Conservation (phyloP, 2,888 invertebrate genomes). For the Antheraea yamamai region DNA sequence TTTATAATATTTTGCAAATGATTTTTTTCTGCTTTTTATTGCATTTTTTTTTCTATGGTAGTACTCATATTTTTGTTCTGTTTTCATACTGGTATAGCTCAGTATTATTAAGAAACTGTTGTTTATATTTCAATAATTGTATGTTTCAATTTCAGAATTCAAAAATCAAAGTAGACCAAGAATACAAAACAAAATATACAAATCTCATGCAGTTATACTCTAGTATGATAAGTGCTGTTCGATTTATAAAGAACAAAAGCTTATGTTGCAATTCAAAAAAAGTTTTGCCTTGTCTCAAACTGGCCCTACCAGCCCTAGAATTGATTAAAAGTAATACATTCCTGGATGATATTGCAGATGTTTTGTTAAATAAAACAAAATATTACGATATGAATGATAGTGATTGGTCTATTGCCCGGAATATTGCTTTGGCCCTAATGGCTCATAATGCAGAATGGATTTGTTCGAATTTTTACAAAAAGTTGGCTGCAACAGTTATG, state of each 20-base stretch:
- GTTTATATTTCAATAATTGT: background rate
- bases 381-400: slow-evolving; percentile 58
- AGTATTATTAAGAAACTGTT: background rate
- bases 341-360: slow-evolving; percentile 69
- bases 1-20: background rate
- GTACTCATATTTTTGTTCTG: background rate
- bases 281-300: slow-evolving; percentile 72
- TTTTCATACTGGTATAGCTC: background rate
- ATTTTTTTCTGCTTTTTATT: background rate
- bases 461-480: slow-evolving; percentile 77
- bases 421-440: slow-evolving; percentile 78
- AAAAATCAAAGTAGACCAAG: slow-evolving; percentile 60
- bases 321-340: slow-evolving; percentile 82
- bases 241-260: slow-evolving; percentile 62
- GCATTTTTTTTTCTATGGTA: background rate
- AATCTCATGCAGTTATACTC: slow-evolving; percentile 60
- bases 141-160: slow-evolving; percentile 49
- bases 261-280: slow-evolving; percentile 49
- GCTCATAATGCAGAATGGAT: slow-evolving; percentile 81
- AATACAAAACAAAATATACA: slow-evolving; percentile 67
- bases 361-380: slow-evolving; percentile 58
- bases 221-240: slow-evolving; percentile 65
- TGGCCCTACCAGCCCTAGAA: slow-evolving; percentile 80
- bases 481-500: slow-evolving; percentile 78
- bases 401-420: slow-evolving; percentile 62